Conservation (phyloP, 1,140 invertebrate genomes). For the Zaprionus camerounensis region DNA sequence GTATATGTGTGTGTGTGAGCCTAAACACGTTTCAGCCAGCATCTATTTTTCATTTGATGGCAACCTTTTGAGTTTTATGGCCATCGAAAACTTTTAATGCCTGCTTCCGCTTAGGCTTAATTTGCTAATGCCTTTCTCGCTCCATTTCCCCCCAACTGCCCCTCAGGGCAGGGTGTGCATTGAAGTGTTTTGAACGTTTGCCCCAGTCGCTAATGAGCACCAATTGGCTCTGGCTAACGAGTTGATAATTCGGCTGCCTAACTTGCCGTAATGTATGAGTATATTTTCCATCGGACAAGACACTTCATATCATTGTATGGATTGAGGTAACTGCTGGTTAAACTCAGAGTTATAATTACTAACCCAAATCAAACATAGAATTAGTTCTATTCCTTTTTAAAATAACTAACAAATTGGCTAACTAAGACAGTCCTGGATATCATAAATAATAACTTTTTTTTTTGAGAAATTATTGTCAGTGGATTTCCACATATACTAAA, state of each 20-base stretch:
- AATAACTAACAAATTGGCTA: too few relatives aligned
- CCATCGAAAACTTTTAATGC: conserved; percentile 70
- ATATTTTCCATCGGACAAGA: conserved; percentile 2
- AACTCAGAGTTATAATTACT: too few relatives aligned
- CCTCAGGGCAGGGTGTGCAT: background rate
- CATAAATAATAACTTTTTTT: too few relatives aligned
- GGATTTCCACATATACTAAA: too few relatives aligned
- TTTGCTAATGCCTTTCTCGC: conserved; percentile 65
- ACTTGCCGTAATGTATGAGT: background rate
- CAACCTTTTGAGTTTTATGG: conserved; percentile 67
- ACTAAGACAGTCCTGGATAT: too few relatives aligned
- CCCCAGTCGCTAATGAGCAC: conserved; percentile 61
- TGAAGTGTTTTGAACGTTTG: conserved; percentile 38
- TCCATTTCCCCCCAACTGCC: conserved; percentile 13
- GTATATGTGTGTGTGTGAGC: conserved; percentile 22
- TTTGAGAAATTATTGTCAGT: too few relatives aligned
- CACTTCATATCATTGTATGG: background rate
- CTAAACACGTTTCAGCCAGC: conserved; percentile 54
- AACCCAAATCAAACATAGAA: too few relatives aligned
- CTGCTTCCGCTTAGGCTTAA: conserved; percentile 63
- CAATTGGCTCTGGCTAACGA: conserved; percentile 48
- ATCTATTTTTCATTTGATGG: conserved; percentile 68
- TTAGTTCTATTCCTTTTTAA: too few relatives aligned
- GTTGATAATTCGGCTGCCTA: background rate
- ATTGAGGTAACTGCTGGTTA: too few relatives aligned